These are phyloP conservation scores for Bathynomus jamesi DNA, from an alignment of 1,140 invertebrate species.

Conservation along the genomic window DNA sequence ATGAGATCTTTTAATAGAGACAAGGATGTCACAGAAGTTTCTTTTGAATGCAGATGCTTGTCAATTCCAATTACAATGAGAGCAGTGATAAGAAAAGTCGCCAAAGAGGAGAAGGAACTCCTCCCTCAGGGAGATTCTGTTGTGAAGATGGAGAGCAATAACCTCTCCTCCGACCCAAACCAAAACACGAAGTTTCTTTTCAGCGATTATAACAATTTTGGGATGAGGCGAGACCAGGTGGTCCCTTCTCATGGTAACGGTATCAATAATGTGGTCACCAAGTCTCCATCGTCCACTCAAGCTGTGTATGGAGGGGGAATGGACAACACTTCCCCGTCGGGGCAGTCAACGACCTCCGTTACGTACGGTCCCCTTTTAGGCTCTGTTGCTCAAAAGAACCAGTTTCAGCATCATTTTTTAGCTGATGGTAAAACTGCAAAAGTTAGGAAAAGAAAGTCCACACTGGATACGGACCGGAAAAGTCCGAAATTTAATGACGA, in stretches of 20 bases:
- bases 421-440: constrained; percentile 34
- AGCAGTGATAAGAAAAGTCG: constrained; percentile 9
- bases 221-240: constrained; percentile 29
- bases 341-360: constrained; percentile 20
- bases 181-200: constrained; percentile 36
- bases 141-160: constrained; percentile 27
- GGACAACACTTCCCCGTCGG: constrained; percentile 17
- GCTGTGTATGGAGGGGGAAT: constrained; percentile 2
- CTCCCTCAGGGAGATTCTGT: constrained; percentile 22
- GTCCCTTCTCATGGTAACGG: constrained; percentile 20
- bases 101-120: constrained; percentile 18
- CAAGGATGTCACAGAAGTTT: too few species aligned
- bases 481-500: constrained; percentile 29
- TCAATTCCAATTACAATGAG: constrained; percentile 6
- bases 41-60: constrained; percentile 13
- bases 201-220: constrained; percentile 30
- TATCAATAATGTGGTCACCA: constrained; percentile 30
- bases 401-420: constrained; percentile 34
- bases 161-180: constrained; percentile 38
- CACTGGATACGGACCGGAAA: constrained; percentile 24
- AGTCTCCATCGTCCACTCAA: constrained; percentile 13
- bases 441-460: constrained; percentile 34
- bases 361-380: constrained; percentile 26
- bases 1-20: too few species aligned
- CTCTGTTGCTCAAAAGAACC: constrained; percentile 17